These are phyloP conservation scores for Caenorhabditis japonica DNA, from an alignment of 2,888 invertebrate genomes.

Conservation along the genomic window DNA sequence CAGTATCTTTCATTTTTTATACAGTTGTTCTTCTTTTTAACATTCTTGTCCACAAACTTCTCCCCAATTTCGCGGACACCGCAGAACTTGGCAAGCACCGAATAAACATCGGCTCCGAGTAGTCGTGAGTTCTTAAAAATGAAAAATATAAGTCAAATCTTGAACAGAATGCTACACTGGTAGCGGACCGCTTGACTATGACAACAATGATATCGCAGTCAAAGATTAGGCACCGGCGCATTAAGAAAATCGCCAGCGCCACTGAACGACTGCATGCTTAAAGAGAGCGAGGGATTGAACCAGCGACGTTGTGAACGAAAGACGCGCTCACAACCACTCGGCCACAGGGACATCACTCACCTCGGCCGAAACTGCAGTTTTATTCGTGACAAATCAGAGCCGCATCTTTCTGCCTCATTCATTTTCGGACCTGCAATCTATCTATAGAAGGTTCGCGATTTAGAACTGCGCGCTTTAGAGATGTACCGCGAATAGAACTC, in stretches of 20 bases:
- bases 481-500: too few relatives aligned
- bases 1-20: too few relatives aligned
- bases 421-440: too few relatives aligned
- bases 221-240: slow-evolving; percentile 51
- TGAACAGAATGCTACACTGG: slow-evolving; percentile 53
- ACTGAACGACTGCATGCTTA: slow-evolving; percentile 53
- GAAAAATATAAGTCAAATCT: slow-evolving; percentile 51
- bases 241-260: slow-evolving; percentile 32
- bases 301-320: neutral
- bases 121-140: slow-evolving; percentile 17
- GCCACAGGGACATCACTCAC: slow-evolving; percentile 28
- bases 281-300: slow-evolving; percentile 42
- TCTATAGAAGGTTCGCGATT: too few relatives aligned
- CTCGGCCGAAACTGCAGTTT: slow-evolving; percentile 16
- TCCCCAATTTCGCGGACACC: slow-evolving; percentile 21
- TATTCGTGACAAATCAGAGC: too few relatives aligned
- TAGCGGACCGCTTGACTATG: slow-evolving; percentile 54
- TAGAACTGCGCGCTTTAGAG: too few relatives aligned
- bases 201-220: slow-evolving; percentile 43
- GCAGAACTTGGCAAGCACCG: slow-evolving; percentile 32
- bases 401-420: too few relatives aligned
- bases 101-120: slow-evolving; percentile 20
- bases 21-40: slow-evolving; percentile 47
- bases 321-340: slow-evolving; percentile 3
- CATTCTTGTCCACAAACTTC: slow-evolving; percentile 22